A percentile compares a stretch with the other conserved stretches of the same genome.
Conservation (phyloP, 2,888 invertebrate species). For the Cheilosia grossa region DNA sequence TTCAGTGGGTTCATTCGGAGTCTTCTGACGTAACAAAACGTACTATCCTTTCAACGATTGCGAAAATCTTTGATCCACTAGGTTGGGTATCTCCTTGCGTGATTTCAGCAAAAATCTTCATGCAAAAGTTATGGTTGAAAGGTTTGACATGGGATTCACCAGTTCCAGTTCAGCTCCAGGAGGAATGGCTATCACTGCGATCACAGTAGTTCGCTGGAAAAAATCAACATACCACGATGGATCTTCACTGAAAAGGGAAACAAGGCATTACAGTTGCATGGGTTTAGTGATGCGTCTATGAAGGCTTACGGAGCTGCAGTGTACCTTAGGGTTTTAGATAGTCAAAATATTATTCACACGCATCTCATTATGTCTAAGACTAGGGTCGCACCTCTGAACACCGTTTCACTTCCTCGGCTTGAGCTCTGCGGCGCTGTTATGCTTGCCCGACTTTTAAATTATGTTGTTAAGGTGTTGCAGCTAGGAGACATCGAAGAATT, state of each 20-base stretch:
- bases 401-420: conserved; percentile 38
- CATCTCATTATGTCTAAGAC: conserved; percentile 39
- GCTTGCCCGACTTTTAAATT: conserved; percentile 5
- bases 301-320: conserved; percentile 35
- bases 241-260: conserved; percentile 1
- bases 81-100: conserved; percentile 37
- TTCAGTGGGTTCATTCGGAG: neutral
- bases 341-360: neutral
- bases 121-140: conserved; percentile 34
- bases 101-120: conserved; percentile 32
- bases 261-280: conserved; percentile 16
- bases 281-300: conserved; percentile 38
- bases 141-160: conserved; percentile 29
- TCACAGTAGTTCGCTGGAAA: no score
- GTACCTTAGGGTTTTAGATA: conserved; percentile 10
- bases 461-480: neutral
- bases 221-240: conserved; percentile 8
- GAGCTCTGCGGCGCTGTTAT: conserved; percentile 48
- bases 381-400: conserved; percentile 44
- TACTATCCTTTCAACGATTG: conserved; percentile 11
- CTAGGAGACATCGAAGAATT: neutral
- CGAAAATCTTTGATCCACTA: conserved; percentile 38
- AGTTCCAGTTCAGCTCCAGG: conserved; percentile 5
- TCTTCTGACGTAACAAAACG: neutral
- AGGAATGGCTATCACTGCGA: no score